Evolutionary conservation across 1,140 invertebrate species (phyloP).

Genomic region (Hycleus cichorii): DNA sequence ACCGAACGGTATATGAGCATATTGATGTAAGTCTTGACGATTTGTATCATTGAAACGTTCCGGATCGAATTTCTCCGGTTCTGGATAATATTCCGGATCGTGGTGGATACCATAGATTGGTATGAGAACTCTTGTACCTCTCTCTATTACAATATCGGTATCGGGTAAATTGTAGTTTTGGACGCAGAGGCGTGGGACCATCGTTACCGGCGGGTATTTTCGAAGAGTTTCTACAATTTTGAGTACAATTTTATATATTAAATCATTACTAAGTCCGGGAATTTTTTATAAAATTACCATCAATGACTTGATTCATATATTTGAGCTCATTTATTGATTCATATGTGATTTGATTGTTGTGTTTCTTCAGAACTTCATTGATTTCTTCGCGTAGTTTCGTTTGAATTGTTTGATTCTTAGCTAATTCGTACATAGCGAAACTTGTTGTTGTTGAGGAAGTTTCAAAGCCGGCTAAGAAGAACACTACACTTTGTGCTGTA

Average conservation of each 20-base stretch:
- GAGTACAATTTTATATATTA: neutral
- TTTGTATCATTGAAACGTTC: slow-evolving; percentile 45
- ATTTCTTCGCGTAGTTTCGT: slow-evolving; percentile 42
- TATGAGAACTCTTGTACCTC: slow-evolving; percentile 50
- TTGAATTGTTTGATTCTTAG: slow-evolving; percentile 42
- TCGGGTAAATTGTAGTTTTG: slow-evolving; percentile 41
- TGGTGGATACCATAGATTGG: slow-evolving; percentile 54
- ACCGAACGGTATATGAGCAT: slow-evolving; percentile 48
- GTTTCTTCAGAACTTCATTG: slow-evolving; percentile 37
- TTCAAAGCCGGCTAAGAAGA: slow-evolving; percentile 44
- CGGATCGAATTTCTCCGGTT: slow-evolving; percentile 54
- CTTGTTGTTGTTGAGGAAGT: slow-evolving; percentile 42
- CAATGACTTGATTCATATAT: slow-evolving; percentile 26
- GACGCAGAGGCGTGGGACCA: slow-evolving; percentile 41
- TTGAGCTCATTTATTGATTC: slow-evolving; percentile 48
- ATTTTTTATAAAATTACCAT: slow-evolving; percentile 35
- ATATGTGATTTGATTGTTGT: slow-evolving; percentile 46
- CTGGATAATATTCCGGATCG: slow-evolving; percentile 46
- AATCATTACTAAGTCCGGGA: neutral
- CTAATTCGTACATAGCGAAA: slow-evolving; percentile 44
- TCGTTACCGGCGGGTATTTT: slow-evolving; percentile 46
- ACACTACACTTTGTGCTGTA: slow-evolving; percentile 8
- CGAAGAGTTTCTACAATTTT: slow-evolving; percentile 43
- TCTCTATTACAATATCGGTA: slow-evolving; percentile 38
- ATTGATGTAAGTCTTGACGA: slow-evolving; percentile 31